Evolutionary conservation across 2,797 vertebrate species (phyloP), one percentile per base, ranked within the genome.

Genomic region (Enteromius trimaculatus): DNA sequence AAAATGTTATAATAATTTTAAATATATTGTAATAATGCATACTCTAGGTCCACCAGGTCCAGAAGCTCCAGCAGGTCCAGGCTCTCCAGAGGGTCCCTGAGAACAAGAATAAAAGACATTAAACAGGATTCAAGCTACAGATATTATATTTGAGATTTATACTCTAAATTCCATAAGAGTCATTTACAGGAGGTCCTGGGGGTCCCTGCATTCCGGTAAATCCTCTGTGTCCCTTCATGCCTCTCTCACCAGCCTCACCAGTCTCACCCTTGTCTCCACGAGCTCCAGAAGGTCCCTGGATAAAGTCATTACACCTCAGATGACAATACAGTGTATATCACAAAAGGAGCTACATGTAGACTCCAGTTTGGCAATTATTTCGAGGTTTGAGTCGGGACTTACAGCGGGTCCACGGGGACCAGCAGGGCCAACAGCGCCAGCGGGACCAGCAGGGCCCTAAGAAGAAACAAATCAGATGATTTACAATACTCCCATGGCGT

Each of bases 181-280:
- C 10, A 97, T 97, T 92, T 91, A 99, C 98, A 51, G 97, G 7
- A 86, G 97, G 93, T 88, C 98, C 98, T 17, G 97, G 95, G 42
- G 96, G 95, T 91, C 98, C 98, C 92, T 98, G 97, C 91, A 97
- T 96, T 91, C 98, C 98, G 0, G 97, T 97, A 95, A 99, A 98
- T 90, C 98, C 98, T 95, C 98, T 95, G 94, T 99, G 98, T 93
- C 98, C 98, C 95, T 99, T 99, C 93, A 99, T 96, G 94, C 98
- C 98, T 96, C 98, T 97, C 91, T 98, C 97, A 86, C 98, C 98
- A 89, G 95, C 95, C 92, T 99, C 98, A 29, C 98, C 98, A 0
- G 92, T 1, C 93, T 99, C 98, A 92, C 98, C 98, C 95, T 98
- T 99, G 95, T 99, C 98, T 95, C 98, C 98, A 91, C 98, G 98